A percentile compares a stretch with the other conserved stretches of the same genome.
phyloP scores from a whole-genome alignment of 2,888 invertebrate species.

The Dione juno region DNA sequence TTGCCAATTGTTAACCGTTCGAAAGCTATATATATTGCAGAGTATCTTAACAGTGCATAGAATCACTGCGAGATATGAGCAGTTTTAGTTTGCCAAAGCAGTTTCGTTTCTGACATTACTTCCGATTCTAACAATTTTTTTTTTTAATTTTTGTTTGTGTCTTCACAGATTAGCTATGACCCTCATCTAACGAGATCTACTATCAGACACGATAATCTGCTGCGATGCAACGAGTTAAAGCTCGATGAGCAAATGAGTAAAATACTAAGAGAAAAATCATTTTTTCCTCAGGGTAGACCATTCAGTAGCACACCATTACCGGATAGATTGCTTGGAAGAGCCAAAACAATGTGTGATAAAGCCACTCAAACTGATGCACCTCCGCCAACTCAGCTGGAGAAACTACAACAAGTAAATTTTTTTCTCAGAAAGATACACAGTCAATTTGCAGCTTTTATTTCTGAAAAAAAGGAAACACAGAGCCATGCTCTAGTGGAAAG shows the following conservation, averaged over 20 bases:
- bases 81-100: too few relatives aligned
- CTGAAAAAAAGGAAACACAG: slow-evolving; percentile 46
- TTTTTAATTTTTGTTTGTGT: not conserved
- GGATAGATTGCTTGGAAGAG: slow-evolving; percentile 39
- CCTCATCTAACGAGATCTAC: slow-evolving; percentile 41
- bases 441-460: slow-evolving; percentile 52
- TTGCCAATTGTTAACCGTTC: too few relatives aligned
- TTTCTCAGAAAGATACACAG: slow-evolving; percentile 54
- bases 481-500: slow-evolving; percentile 33
- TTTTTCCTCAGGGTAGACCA: slow-evolving; percentile 47
- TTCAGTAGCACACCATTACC: slow-evolving; percentile 60
- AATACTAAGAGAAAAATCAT: slow-evolving; percentile 30
- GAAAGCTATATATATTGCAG: too few relatives aligned
- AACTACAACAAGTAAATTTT: slow-evolving; percentile 57
- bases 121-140: too few relatives aligned
- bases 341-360: slow-evolving; percentile 55
- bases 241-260: slow-evolving; percentile 34
- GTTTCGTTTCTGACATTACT: too few relatives aligned
- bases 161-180: slow-evolving; percentile 40
- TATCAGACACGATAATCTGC: slow-evolving; percentile 37
- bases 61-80: too few relatives aligned
- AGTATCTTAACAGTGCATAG: too few relatives aligned
- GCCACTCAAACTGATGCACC: slow-evolving; percentile 59
- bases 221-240: slow-evolving; percentile 32
- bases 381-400: slow-evolving; percentile 44